Percentiles rank a stretch among this genome's conserved stretches.
These are phyloP conservation scores for Falcaria lacertinaria DNA, from an alignment of 2,888 invertebrate species.

Conservation along the genomic window DNA sequence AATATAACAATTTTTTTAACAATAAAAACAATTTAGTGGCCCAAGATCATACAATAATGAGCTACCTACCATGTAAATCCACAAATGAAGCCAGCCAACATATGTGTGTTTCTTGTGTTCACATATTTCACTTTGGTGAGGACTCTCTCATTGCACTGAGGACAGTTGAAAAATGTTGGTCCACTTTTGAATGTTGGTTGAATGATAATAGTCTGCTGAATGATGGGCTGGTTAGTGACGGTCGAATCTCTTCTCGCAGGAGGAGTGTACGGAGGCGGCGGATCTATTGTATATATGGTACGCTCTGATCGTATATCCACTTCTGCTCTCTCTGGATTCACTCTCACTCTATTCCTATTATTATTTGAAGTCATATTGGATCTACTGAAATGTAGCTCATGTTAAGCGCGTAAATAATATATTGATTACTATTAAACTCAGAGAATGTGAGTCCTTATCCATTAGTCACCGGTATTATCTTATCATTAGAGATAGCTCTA, in stretches of 20 bases:
- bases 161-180: slow-evolving; percentile 52
- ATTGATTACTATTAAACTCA: slow-evolving; percentile 30
- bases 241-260: slow-evolving; percentile 10
- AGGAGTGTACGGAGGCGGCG: slow-evolving; percentile 58
- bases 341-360: slow-evolving; percentile 27
- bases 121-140: slow-evolving; percentile 56
- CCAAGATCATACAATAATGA: not conserved
- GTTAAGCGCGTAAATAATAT: slow-evolving; percentile 22
- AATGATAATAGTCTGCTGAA: slow-evolving; percentile 49
- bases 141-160: slow-evolving; percentile 47
- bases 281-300: slow-evolving; percentile 30
- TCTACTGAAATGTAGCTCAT: slow-evolving; percentile 11
- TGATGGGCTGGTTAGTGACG: slow-evolving; percentile 30
- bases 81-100: slow-evolving; percentile 66
- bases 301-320: slow-evolving; percentile 27
- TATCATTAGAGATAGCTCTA: slow-evolving; percentile 40
- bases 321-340: slow-evolving; percentile 23
- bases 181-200: slow-evolving; percentile 43
- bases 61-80: slow-evolving; percentile 61
- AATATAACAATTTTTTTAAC: not conserved
- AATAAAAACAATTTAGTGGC: slow-evolving; percentile 4
- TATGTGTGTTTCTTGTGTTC: slow-evolving; percentile 61
- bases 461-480: slow-evolving; percentile 32
- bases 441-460: slow-evolving; percentile 34
- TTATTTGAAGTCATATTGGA: slow-evolving; percentile 32